These are phyloP conservation scores for Lasioglossum oenotherae DNA, from an alignment of 2,888 invertebrate species.

Conservation along the genomic window DNA sequence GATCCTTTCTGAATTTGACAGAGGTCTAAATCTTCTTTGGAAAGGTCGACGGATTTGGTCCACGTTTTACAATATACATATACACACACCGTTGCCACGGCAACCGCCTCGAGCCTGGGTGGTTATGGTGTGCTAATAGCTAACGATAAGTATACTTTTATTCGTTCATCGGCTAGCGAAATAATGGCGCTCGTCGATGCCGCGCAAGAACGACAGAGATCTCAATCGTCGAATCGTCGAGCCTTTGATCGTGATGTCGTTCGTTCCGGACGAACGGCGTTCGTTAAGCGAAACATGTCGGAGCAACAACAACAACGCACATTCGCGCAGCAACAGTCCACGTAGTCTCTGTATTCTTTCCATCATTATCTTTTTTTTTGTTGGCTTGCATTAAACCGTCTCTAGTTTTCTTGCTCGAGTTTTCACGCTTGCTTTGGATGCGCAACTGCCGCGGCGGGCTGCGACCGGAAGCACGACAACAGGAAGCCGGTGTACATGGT, in stretches of 20 bases:
- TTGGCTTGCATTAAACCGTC: constrained; percentile 15
- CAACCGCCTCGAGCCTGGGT: not conserved
- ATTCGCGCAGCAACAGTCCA: constrained; percentile 51
- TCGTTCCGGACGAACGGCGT: constrained; percentile 66
- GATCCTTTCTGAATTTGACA: constrained; percentile 40
- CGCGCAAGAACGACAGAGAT: constrained; percentile 17
- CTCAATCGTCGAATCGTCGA: constrained; percentile 44
- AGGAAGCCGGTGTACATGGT: constrained; percentile 96
- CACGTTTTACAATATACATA: constrained; percentile 46
- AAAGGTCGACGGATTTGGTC: constrained; percentile 59
- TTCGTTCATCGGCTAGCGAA: constrained; percentile 26
- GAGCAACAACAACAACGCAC: constrained; percentile 57
- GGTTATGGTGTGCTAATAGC: not conserved
- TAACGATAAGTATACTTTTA: not conserved
- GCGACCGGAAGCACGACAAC: constrained; percentile 94
- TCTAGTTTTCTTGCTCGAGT: constrained; percentile 21
- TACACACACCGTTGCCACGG: constrained; percentile 22
- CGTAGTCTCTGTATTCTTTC: constrained; percentile 30
- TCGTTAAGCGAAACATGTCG: constrained; percentile 48
- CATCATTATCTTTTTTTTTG: not conserved
- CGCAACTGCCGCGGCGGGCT: constrained; percentile 86
- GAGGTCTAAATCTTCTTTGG: constrained; percentile 48
- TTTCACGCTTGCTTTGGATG: constrained; percentile 89
- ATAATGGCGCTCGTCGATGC: constrained; percentile 19
- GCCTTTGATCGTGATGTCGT: constrained; percentile 39